Evolutionary conservation across 2,888 invertebrate genomes (phyloP), one percentile per base, ranked within the genome.

Genomic region (Frankliniella intonsa): DNA sequence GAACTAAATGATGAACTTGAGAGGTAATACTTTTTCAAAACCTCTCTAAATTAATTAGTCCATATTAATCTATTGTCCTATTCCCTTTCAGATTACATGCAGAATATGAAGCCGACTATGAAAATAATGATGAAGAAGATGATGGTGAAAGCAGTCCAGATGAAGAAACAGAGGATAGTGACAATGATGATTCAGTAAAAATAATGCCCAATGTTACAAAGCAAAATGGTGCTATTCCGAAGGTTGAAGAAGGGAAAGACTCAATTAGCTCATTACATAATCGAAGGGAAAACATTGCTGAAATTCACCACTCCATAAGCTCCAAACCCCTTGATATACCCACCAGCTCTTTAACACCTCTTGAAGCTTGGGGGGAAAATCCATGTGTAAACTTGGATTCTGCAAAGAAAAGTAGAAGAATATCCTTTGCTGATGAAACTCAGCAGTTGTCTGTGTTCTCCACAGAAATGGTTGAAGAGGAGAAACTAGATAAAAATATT

Each of bases 1-100:
- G 90, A 91, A 86, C 88, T 91, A 85, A 88, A 90, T 83, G 89
- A 90, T 88, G 90, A 88, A 85, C 82, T 88, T 82, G 84, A 86
- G 65, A 86, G 85, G 85, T 85, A 81, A 65, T 76, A 38, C 14
- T 81, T 80, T 0, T 79, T 65, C 81, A 62, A 81, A 76, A 80
- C 27, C 81, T 65, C 55, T 14, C 22, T 69, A 84, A 82, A 82
- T 84, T 83, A 85, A 83, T 83, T 85, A 80, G n/a, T 69, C 17
- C 27, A 17, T 50, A 38, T 22, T 17, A 27, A 62, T 69, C 22
- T 49, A 22, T 7, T 25, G 17, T 55, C n/a, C 17, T 80, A 81
- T 25, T 80, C 14, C 27, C 38, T 81, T 27, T 85, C 87, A 89
- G 88, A 86, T 88, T 51, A 85, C 88, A 85, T 55, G 84, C 84